phyloP scores from a whole-genome alignment of 64 coral and sea anemone genomes.

The Montipora foliosa region DNA sequence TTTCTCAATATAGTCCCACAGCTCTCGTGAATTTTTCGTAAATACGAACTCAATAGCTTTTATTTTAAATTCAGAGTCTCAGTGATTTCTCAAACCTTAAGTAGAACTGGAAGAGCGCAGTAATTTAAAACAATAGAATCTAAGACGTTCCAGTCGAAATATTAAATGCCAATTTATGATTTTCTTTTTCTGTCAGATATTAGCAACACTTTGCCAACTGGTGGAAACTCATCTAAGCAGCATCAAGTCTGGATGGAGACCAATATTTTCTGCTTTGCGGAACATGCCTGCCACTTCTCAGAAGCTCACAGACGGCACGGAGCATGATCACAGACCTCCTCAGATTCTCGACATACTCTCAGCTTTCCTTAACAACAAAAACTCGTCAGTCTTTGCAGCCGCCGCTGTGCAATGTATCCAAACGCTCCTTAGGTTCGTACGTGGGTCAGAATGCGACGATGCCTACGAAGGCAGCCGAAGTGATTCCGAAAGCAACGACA shows the following conservation, averaged over 20 bases:
- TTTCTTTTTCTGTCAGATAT: conserved; percentile 62
- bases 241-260: conserved; percentile 97
- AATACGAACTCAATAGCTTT: too few relatives aligned
- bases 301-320: conserved; percentile 46
- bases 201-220: conserved; percentile 76
- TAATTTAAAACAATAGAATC: too few relatives aligned
- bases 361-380: conserved; percentile 91
- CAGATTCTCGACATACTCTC: conserved; percentile 82
- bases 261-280: conserved; percentile 80
- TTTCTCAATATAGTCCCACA: too few relatives aligned
- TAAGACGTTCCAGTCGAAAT: not conserved
- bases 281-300: conserved; percentile 58
- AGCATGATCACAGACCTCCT: conserved; percentile 67
- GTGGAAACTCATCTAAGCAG: conserved; percentile 77
- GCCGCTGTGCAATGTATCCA: conserved; percentile 90
- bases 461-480: conserved; percentile 84
- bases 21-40: too few relatives aligned
- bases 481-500: conserved; percentile 86
- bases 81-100: too few relatives aligned
- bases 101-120: too few relatives aligned
- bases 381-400: conserved; percentile 90
- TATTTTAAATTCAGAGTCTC: too few relatives aligned
- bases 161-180: not conserved
- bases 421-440: conserved; percentile 84
- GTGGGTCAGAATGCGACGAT: conserved; percentile 75